phyloP scores from a whole-genome alignment of 2,113 vertebrate genomes.

The Zapus hudsonius region DNA sequence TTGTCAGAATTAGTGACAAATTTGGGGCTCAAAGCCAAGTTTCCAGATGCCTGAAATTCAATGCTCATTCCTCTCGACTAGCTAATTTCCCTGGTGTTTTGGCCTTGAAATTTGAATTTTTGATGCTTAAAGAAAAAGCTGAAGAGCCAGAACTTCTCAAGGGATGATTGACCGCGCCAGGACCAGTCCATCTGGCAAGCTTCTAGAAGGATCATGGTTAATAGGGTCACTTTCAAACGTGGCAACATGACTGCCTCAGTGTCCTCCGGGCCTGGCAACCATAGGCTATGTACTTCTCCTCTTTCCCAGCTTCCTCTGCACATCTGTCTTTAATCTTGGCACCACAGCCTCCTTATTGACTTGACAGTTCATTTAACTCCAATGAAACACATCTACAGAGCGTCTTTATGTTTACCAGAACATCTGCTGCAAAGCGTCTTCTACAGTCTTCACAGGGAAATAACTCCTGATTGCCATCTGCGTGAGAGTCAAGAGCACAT shows the following conservation, averaged over 20 bases:
- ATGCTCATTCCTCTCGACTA: constrained; percentile 74
- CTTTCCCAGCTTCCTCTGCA: constrained; percentile 52
- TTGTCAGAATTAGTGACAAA: constrained; percentile 77
- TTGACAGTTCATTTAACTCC: constrained; percentile 73
- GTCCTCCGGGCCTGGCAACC: not conserved
- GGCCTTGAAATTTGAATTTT: constrained; percentile 80
- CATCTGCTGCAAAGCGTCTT: constrained; percentile 81
- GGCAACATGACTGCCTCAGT: not conserved
- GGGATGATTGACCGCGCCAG: constrained; percentile 55
- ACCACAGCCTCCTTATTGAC: constrained; percentile 43
- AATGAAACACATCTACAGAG: constrained; percentile 72
- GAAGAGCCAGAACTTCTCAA: constrained; percentile 71
- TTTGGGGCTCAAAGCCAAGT: constrained; percentile 67
- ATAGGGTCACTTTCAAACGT: constrained; percentile 5
- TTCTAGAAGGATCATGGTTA: not conserved
- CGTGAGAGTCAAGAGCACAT: constrained; percentile 74
- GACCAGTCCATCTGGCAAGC: constrained; percentile 41
- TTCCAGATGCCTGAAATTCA: constrained; percentile 76
- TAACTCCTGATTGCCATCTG: constrained; percentile 79
- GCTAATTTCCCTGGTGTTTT: constrained; percentile 81
- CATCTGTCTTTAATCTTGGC: constrained; percentile 67
- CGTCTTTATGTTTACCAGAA: constrained; percentile 83
- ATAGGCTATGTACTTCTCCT: not conserved
- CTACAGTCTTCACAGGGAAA: constrained; percentile 79
- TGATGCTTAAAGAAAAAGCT: constrained; percentile 77